Base-by-base conservation (phyloP, 2,888 invertebrate genomes). In the Torymus auratus region DNA sequence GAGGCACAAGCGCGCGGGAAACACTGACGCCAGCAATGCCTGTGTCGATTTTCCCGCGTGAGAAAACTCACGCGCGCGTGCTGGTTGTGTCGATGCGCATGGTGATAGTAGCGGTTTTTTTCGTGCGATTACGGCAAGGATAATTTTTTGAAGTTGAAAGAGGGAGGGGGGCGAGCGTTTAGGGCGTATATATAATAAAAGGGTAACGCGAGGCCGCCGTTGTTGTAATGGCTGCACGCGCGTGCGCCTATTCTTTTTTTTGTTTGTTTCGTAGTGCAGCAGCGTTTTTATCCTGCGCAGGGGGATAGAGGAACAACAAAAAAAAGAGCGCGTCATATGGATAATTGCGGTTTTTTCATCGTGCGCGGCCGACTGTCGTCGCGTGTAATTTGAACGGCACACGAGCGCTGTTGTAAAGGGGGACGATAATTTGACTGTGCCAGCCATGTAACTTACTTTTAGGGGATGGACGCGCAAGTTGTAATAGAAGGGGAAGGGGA, bases 1-100 rank as follows among this genome's bases (percentile, higher is more conserved):
- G 50, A 41, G 20, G 50, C 55, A 64, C 55, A 68, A 61, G 61
- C 60, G 68, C 80, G 80, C 80, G 80, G 75, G 80, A 80, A 75
- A 67, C 71, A 20, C n/a, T 64, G 15, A 12, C 28, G 28, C n/a
- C 15, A 4, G 7, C 11, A 2, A 62, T n/a, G 14, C 41, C 50
- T 58, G 4, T 15, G 52, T 2, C 17, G 20, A 41, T 69, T 70
- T 69, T 60, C 55, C 28, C 62, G 41, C 69, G 62, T 64, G 62
- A 53, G 64, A 55, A 23, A 64, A 64, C 41, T 7, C 41, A 0
- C 15, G 3, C 23, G 3, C 23, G 13, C 50, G 55, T 55, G 17
- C 20, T 69, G 7, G 28, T 28, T 28, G 7, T 4, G 7, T 28
- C 3, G 28, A 28, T 3, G n/a, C n/a, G n/a, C n/a, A 7, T 28